Percentiles rank a stretch among this genome's conserved stretches.
phyloP scores from a whole-genome alignment of 23 tunicate genomes.

The Styela plicata region DNA sequence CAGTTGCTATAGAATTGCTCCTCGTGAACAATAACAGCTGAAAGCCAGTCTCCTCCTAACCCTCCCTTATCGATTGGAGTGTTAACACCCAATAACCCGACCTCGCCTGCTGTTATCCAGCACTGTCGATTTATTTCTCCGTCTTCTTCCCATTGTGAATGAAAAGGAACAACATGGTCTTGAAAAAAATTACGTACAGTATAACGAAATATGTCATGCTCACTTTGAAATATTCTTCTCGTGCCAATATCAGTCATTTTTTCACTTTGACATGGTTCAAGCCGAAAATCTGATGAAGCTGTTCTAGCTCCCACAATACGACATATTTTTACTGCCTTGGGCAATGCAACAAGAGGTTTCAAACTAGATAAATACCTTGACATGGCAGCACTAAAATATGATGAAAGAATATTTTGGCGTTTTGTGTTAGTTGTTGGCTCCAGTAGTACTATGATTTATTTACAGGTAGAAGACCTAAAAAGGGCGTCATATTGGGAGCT shows the following conservation, averaged over 20 bases:
- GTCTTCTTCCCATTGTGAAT: constrained; percentile 78
- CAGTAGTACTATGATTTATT: too few relatives aligned
- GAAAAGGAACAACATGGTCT: constrained; percentile 81
- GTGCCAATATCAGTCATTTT: constrained; percentile 91
- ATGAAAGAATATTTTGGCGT: too few relatives aligned
- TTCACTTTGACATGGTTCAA: constrained; percentile 27
- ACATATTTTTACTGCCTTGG: background rate
- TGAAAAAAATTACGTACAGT: constrained; percentile 80
- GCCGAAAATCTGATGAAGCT: background rate
- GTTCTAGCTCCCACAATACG: background rate
- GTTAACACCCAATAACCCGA: constrained; percentile 71
- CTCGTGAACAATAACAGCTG: constrained; percentile 93
- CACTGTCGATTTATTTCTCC: constrained; percentile 77
- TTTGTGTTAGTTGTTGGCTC: too few relatives aligned
- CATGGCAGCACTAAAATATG: too few relatives aligned
- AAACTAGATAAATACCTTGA: background rate
- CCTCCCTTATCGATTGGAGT: constrained; percentile 85
- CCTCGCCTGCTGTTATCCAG: constrained; percentile 90
- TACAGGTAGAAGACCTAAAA: too few relatives aligned
- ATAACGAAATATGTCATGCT: constrained; percentile 98
- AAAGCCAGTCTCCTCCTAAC: constrained; percentile 94
- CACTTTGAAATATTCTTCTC: constrained; percentile 68
- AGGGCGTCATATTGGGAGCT: too few relatives aligned
- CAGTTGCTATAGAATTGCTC: constrained; percentile 85
- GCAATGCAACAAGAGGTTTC: background rate